A percentile compares a stretch with the other conserved stretches of the same genome.
Evolutionary conservation across 2,888 invertebrate species (phyloP).

Genomic region (Eristalis intricaria): DNA sequence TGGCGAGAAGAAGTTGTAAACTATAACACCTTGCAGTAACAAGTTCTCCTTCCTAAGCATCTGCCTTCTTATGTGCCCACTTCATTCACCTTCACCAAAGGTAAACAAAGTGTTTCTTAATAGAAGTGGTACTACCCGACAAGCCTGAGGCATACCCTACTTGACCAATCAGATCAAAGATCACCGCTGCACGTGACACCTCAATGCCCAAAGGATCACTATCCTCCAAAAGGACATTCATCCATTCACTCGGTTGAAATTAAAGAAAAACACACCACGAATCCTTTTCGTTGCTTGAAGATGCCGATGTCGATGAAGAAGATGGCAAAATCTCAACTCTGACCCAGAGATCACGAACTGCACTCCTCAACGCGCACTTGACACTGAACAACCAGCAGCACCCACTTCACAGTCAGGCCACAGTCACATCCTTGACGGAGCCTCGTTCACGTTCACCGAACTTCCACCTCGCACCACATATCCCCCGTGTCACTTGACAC

Average conservation of each 20-base stretch:
- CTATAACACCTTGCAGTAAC: too few species aligned
- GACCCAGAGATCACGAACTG: conserved; percentile 62
- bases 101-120: background rate
- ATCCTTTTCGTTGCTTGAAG: background rate
- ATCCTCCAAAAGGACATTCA: background rate
- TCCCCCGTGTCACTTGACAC: conserved; percentile 54
- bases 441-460: conserved; percentile 3
- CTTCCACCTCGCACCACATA: conserved; percentile 36
- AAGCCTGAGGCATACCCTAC: background rate
- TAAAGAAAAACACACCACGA: conserved; percentile 21
- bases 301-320: too few species aligned
- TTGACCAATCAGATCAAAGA: background rate
- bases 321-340: conserved; percentile 47
- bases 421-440: conserved; percentile 54
- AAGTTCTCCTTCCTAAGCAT: too few species aligned
- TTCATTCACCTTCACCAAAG: too few species aligned
- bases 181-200: conserved; percentile 7
- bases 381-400: conserved; percentile 34
- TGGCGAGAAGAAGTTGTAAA: too few species aligned
- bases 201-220: background rate
- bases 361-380: conserved; percentile 36
- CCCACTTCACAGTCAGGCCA: conserved; percentile 49
- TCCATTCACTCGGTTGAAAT: background rate
- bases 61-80: too few species aligned
- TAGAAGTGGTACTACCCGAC: background rate